Percentiles rank a stretch among this genome's conserved stretches.
Conservation (phyloP, 1,140 invertebrate genomes). For the Anagrus nilaparvatae region DNA sequence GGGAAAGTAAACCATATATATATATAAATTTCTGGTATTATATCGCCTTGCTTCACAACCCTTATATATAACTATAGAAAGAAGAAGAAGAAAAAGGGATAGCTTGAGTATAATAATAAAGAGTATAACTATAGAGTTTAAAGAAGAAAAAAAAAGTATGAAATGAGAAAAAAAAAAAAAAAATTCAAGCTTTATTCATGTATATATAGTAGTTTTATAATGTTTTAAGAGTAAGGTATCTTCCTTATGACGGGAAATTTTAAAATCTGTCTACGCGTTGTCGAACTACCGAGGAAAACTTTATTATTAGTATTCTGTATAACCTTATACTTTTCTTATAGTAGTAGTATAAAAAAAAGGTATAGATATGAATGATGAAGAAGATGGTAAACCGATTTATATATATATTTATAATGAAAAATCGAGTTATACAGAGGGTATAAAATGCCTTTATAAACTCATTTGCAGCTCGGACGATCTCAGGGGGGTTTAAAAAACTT, state of each 20-base stretch:
- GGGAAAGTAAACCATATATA: slow-evolving; percentile 15
- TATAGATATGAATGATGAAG: too few species aligned
- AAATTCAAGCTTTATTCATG: background rate
- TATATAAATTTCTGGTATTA: too few species aligned
- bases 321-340: too few species aligned
- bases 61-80: slow-evolving; percentile 12
- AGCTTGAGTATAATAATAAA: slow-evolving; percentile 10
- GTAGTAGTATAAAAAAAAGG: too few species aligned
- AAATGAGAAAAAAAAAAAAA: slow-evolving; percentile 7
- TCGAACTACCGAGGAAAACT: slow-evolving; percentile 41
- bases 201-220: slow-evolving; percentile 14
- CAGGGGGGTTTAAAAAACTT: too few species aligned
- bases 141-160: background rate
- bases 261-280: slow-evolving; percentile 44
- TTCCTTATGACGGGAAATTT: slow-evolving; percentile 42
- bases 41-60: slow-evolving; percentile 20
- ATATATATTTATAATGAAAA: too few species aligned
- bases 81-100: slow-evolving; percentile 10
- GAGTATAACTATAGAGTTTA: slow-evolving; percentile 12
- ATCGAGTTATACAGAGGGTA: too few species aligned
- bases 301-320: slow-evolving; percentile 45
- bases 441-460: slow-evolving; percentile 43
- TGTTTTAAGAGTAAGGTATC: slow-evolving; percentile 14
- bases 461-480: slow-evolving; percentile 38
- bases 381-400: too few species aligned